A percentile compares a stretch with the other conserved stretches of the same genome.
These are phyloP conservation scores for Hipposideros armiger DNA, from an alignment of 2,113 vertebrate species.

Conservation along the genomic window DNA sequence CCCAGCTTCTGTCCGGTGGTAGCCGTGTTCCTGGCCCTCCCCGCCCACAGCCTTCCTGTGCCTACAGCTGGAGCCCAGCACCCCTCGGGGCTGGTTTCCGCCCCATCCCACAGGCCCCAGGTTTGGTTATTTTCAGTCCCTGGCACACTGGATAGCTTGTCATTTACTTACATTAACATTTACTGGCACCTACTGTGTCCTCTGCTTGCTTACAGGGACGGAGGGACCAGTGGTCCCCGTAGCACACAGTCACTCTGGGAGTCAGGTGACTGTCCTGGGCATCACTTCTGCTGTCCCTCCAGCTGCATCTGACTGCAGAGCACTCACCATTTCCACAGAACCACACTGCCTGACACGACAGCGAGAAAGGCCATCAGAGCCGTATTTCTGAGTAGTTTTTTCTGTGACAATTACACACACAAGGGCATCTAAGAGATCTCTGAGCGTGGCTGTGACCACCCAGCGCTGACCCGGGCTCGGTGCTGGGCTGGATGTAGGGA, in stretches of 20 bases:
- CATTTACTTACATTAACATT: rapidly evolving
- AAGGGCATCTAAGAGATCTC: background rate
- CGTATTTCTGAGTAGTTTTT: rapidly evolving
- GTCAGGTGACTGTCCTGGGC: background rate
- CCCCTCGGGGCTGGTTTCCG: too few relatives aligned
- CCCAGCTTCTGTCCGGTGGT: too few relatives aligned
- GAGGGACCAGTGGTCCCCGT: too few relatives aligned
- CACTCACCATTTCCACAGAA: rapidly evolving
- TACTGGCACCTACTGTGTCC: background rate
- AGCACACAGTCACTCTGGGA: background rate
- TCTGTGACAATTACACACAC: background rate
- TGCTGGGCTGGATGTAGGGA: rapidly evolving
- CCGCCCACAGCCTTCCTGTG: background rate
- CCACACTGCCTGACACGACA: background rate
- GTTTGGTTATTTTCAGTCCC: rapidly evolving
- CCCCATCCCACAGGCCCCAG: too few relatives aligned
- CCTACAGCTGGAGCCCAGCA: background rate
- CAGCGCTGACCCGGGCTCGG: rapidly evolving
- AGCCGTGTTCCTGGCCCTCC: too few relatives aligned
- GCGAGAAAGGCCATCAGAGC: too few relatives aligned
- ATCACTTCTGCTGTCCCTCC: background rate
- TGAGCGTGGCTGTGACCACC: rapidly evolving
- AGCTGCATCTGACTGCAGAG: background rate
- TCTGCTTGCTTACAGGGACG: background rate
- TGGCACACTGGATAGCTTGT: rapidly evolving